These are phyloP conservation scores for Lordiphosa mommai DNA, from an alignment of 1,140 invertebrate genomes.

Conservation along the genomic window DNA sequence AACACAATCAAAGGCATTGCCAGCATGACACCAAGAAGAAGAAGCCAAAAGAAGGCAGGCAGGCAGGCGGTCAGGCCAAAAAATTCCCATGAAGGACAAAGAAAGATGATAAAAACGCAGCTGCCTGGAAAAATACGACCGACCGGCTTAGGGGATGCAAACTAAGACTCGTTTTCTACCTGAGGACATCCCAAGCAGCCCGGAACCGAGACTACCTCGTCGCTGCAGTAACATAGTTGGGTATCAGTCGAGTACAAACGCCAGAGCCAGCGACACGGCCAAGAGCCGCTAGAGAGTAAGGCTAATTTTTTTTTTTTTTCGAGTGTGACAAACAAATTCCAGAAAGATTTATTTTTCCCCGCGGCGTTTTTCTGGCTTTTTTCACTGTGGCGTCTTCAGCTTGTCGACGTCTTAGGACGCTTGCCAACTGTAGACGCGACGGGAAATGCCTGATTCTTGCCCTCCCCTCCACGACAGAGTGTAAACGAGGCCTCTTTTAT, in stretches of 20 bases:
- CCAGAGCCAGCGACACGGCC: conserved; percentile 32
- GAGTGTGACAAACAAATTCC: neutral
- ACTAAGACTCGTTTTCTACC: neutral
- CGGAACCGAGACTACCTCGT: conserved; percentile 14
- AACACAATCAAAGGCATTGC: conserved; percentile 13
- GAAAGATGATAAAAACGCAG: neutral
- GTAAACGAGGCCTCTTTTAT: neutral
- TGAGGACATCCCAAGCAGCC: neutral
- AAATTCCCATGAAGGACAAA: neutral
- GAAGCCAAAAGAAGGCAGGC: no score
- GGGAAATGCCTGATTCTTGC: no score
- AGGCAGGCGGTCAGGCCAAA: neutral
- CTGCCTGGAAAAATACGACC: neutral
- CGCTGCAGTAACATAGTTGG: neutral
- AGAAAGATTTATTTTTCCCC: neutral
- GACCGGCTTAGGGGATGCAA: conserved; percentile 9
- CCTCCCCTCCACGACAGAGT: no score
- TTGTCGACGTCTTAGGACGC: no score
- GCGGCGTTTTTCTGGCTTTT: no score
- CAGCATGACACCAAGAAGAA: neutral
- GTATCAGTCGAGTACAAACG: conserved; percentile 31
- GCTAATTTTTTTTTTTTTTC: neutral
- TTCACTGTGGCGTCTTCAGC: no score
- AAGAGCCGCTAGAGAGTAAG: neutral
- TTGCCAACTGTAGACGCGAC: no score